Conservation (phyloP, 2,797 vertebrate genomes). For the Leptodactylus fallax region DNA sequence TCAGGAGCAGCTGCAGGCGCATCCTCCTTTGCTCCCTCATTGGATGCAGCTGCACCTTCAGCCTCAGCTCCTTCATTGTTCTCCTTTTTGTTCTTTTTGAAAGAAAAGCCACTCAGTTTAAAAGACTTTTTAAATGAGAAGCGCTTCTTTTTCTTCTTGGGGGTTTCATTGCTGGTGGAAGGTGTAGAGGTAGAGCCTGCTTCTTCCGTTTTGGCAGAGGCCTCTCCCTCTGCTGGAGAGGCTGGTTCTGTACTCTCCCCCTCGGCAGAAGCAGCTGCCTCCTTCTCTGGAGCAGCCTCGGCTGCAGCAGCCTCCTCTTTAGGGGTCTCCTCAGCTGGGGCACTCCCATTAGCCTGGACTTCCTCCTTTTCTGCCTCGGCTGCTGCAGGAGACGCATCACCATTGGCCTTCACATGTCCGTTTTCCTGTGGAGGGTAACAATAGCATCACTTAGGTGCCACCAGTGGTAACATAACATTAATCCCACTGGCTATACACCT, state of each 20-base stretch:
- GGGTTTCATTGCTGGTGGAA: constrained; percentile 88
- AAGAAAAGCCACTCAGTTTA: constrained; percentile 94
- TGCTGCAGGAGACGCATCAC: constrained; percentile 87
- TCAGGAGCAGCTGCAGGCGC: constrained; percentile 74
- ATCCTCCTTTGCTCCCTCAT: constrained; percentile 76
- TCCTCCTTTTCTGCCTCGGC: constrained; percentile 88
- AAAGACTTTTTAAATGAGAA: constrained; percentile 98
- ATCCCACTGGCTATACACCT: not conserved
- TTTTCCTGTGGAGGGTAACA: constrained; percentile 82
- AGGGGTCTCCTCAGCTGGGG: constrained; percentile 78
- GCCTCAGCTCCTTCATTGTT: constrained; percentile 82
- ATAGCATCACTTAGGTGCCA: constrained; percentile 3
- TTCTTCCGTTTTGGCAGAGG: constrained; percentile 85
- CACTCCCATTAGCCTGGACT: constrained; percentile 87
- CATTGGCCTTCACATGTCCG: constrained; percentile 91
- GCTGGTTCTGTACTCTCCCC: constrained; percentile 75
- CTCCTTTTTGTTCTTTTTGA: constrained; percentile 96
- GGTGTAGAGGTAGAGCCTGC: constrained; percentile 76
- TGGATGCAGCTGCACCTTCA: constrained; percentile 72
- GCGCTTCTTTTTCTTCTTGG: constrained; percentile 97
- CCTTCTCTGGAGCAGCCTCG: constrained; percentile 72
- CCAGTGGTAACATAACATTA: not conserved
- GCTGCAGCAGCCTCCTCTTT: constrained; percentile 76
- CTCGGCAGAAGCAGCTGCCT: constrained; percentile 69
- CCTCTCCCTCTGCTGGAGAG: constrained; percentile 83